A percentile compares a stretch with the other conserved stretches of the same genome.
Conservation (phyloP, 2,888 invertebrate species). For the Lithophane ornitopus region DNA sequence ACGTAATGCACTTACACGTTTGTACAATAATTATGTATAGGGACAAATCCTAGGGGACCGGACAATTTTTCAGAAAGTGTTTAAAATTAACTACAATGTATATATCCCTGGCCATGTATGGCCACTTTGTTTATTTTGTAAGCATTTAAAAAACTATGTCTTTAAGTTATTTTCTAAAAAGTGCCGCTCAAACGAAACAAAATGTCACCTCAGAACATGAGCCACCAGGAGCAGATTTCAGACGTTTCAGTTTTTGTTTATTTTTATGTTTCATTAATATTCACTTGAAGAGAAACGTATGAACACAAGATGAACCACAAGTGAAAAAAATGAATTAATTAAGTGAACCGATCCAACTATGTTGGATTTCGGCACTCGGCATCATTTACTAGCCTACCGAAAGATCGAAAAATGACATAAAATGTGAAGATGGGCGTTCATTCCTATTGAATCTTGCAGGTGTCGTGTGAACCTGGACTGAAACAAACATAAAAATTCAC, state of each 20-base stretch:
- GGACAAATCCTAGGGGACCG: not conserved
- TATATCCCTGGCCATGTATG: too few relatives aligned
- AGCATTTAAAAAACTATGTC: not conserved
- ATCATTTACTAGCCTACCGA: not conserved
- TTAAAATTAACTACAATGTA: not conserved
- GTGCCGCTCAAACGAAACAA: not conserved
- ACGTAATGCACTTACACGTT: not conserved
- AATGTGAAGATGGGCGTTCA: not conserved
- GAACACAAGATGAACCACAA: not conserved
- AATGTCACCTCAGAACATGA: not conserved
- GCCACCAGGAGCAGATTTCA: not conserved
- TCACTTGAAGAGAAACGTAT: not conserved
- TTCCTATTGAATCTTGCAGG: not conserved
- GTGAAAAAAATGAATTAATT: not conserved
- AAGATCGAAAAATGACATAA: not conserved
- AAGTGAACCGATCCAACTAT: not conserved
- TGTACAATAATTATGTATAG: not conserved
- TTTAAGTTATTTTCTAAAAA: not conserved
- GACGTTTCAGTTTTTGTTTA: not conserved
- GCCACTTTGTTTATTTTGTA: not conserved
- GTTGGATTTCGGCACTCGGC: not conserved
- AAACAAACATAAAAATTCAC: not conserved
- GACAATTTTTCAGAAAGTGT: slow-evolving; percentile 5
- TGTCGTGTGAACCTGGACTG: not conserved
- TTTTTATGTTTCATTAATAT: not conserved